Percentiles rank a stretch among this genome's conserved stretches.
Conservation (phyloP, 2,113 vertebrate species). For the Ceyx cyanopectus region DNA sequence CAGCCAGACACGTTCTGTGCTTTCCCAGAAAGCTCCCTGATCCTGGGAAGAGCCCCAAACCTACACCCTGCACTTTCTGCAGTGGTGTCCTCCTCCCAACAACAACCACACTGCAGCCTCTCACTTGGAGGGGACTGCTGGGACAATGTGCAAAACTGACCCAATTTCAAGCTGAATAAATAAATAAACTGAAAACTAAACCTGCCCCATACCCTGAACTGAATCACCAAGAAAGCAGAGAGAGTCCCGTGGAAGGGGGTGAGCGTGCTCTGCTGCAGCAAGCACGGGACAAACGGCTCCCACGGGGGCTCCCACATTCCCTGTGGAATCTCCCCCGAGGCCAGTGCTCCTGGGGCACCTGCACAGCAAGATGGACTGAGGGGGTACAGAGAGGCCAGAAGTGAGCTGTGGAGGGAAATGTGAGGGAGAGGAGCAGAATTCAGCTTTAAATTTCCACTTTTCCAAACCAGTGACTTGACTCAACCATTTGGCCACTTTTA, state of each 20-base stretch:
- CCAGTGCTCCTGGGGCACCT: accelerated
- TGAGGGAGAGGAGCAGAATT: not conserved
- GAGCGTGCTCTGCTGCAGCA: accelerated
- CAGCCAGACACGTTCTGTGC: not conserved
- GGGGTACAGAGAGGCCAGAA: accelerated
- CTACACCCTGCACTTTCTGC: not conserved
- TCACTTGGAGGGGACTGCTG: not conserved
- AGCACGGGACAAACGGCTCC: not conserved
- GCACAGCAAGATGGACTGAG: too few species aligned
- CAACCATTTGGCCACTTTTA: not conserved
- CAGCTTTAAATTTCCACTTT: not conserved
- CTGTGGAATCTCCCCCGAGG: not conserved
- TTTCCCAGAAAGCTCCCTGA: not conserved
- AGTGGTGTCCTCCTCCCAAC: accelerated
- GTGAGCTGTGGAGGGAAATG: not conserved
- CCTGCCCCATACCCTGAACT: not conserved
- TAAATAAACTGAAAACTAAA: not conserved
- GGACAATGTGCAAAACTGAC: accelerated
- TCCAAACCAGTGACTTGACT: not conserved
- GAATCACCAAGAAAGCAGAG: not conserved
- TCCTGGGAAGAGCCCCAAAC: not conserved
- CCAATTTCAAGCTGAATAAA: not conserved
- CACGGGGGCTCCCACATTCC: not conserved
- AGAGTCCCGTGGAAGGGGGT: not conserved
- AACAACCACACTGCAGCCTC: not conserved